Evolutionary conservation across 2,113 vertebrate genomes (phyloP), one percentile per base, ranked within the genome.

Genomic region (Callithrix jacchus): DNA sequence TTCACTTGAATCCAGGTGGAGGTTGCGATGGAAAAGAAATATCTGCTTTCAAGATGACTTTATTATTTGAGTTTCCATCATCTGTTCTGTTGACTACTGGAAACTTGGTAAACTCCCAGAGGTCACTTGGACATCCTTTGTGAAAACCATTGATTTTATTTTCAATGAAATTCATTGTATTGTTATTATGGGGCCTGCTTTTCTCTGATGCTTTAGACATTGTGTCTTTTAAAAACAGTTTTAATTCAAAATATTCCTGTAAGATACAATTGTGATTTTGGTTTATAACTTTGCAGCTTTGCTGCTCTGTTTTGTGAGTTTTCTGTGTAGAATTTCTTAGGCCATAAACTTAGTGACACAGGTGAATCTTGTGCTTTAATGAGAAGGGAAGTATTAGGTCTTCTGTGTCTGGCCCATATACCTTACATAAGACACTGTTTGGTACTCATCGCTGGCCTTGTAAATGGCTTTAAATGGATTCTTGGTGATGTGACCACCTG

Each of bases 381-480:
- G 5, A 85, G 37, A 56, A 84, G 32, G 27, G 64, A 54, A 73
- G 45, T 3, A 56, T 79, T 18, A 71, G 42, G 16, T 66, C 89
- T 77, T 49, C 45, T 23, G 47, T n/a, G 35, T 40, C 47, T 68
- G 45, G 64, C 84, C 47, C 18, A 0, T 14, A 1, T 6, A 8
- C 47, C 71, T 86, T 42, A 16, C 17, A 0, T 20, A 64, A 87
- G 54, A 89, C 16, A 10, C 32, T n/a, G 23, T 81, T 79, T 40
- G 7, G 14, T 80, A 76, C 17, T 68, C 81, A 16, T 70, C 6
- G 0, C 80, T 25, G 70, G 35, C 76, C 40, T 92, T 16, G 30
- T 82, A 88, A 95, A 71, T 90, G 93, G 37, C 81, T 85, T 66
- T 87, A n/a, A 87, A 52, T 96, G 82, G 56, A 70, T 92, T 73